Evolutionary conservation across 2,113 vertebrate genomes (phyloP), one percentile per base, ranked within the genome.

Genomic region (Poicephalus gulielmi): DNA sequence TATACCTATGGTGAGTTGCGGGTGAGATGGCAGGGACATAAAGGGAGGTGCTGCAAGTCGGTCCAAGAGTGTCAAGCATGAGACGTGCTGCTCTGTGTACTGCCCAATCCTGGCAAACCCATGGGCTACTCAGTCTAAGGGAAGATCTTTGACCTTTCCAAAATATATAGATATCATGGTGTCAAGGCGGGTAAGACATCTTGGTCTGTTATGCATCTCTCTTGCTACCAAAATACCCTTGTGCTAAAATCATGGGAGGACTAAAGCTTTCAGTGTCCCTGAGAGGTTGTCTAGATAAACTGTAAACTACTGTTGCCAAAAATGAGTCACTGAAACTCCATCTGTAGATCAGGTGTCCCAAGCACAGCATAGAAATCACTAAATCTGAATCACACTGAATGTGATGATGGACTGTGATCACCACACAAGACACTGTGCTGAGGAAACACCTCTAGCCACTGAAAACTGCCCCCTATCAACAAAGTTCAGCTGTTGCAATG

Each of bases 1-100:
- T 99, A 99, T 82, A 98, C 99, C 33, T 99, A 99, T 14, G 99
- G 99, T 99, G 95, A 99, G 99, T 98, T 47, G 30, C 4, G 81
- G 50, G 6, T 86, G 69, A 75, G 55, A 37, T 33, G 46, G 23
- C 22, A 74, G 43, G 28, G 28, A 41, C 2, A 2, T 43, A 70
- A 90, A 85, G 44, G 46, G 75, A 50, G 7, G 30, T 63, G 39
- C 49, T 87, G 28, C 0, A 0, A 63, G 66, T 43, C 4, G 3
- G 6, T 37, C n/a, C 37, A 63, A 41, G 81, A 46, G 11, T 18
- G n/a, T 46, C 49, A 55, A 83, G 24, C 3, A 0, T 31, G 68
- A 77, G 73, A 69, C 16, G 12, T 81, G 41, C 27, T 69, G 16
- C 49, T 69, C 33, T 31, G 30, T 66, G 64, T n/a, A 47, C 46